Evolutionary conservation across 2,797 vertebrate genomes (phyloP).

Genomic region (Rhincodon typus): DNA sequence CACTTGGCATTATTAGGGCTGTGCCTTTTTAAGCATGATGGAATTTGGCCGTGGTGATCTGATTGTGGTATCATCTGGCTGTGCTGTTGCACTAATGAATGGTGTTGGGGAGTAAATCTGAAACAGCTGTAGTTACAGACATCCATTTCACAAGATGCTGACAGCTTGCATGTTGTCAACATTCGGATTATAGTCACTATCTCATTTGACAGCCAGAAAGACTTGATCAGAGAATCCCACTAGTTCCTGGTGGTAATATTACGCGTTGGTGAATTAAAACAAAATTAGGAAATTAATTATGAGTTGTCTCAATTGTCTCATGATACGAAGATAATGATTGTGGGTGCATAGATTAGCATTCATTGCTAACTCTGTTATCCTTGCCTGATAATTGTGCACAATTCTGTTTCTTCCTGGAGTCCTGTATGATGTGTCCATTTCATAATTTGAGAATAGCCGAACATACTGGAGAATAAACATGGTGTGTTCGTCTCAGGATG

Average conservation of each 20-base stretch:
- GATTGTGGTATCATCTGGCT: neutral
- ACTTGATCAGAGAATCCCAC: neutral
- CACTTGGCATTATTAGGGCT: neutral
- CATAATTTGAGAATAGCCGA: neutral
- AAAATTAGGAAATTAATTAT: neutral
- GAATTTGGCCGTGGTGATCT: no score
- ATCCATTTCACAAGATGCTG: neutral
- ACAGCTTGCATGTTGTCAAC: slow-evolving; percentile 22
- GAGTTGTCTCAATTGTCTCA: neutral
- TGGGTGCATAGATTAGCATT: neutral
- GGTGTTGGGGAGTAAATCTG: slow-evolving; percentile 1
- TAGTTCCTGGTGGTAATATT: neutral
- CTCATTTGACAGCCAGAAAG: neutral
- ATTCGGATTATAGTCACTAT: neutral
- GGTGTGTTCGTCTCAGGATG: no score
- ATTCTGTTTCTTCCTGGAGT: no score
- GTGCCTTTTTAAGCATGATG: neutral
- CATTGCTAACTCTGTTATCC: neutral
- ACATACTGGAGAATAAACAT: neutral
- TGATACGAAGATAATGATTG: neutral
- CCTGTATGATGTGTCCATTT: no score
- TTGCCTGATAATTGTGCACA: neutral
- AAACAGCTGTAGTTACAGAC: neutral
- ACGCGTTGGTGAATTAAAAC: neutral
- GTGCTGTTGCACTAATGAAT: neutral